Evolutionary conservation across 2,797 vertebrate species (phyloP), one percentile per base, ranked within the genome.

Genomic region (Rhyacichthys aspro): DNA sequence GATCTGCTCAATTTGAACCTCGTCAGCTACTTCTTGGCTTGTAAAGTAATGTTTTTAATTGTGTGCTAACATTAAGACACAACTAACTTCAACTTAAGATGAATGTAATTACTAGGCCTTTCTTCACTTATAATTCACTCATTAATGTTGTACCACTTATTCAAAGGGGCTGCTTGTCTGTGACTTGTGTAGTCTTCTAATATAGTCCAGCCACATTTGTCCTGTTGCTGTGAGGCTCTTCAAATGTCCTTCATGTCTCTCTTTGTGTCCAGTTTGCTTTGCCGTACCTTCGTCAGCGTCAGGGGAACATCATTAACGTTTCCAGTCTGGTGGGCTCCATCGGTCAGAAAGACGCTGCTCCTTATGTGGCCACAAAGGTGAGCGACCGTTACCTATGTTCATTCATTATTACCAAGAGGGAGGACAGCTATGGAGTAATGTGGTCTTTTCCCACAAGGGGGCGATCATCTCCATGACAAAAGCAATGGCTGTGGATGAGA

Each of bases 361-460:
- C 92, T 0, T 95, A 95, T 1, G 93, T 94, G 1, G 93, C 94
- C 59, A 94, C 94, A n/a, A 95, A 95, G 90, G 94, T 94, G 86
- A 78, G 82, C 44, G 12, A 1, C 16, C n/a, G n/a, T n/a, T n/a
- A n/a, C n/a, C n/a, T 39, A 6, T 0, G 14, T 16, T 63, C 2
- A 5, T 6, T 11, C 28, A 18, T 16, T 7, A 3, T 42, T 19
- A 8, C n/a, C 42, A 55, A 44, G 16, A 3, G 3, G 14, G 3
- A 7, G 2, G 2, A 12, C 16, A 23, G 6, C 0, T 65, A 68
- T 77, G 15, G 63, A 59, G 60, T 0, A 1, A 1, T 3, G 0
- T 15, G 8, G 42, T 9, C 8, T 39, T 42, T 44, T n/a, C 61
- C 89, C 88, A 85, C 71, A 55, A 96, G 94, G 95, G 94, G 62